Evolutionary conservation across 1,140 invertebrate species (phyloP), one percentile per base, ranked within the genome.

Genomic region (Aphelinus certus): DNA sequence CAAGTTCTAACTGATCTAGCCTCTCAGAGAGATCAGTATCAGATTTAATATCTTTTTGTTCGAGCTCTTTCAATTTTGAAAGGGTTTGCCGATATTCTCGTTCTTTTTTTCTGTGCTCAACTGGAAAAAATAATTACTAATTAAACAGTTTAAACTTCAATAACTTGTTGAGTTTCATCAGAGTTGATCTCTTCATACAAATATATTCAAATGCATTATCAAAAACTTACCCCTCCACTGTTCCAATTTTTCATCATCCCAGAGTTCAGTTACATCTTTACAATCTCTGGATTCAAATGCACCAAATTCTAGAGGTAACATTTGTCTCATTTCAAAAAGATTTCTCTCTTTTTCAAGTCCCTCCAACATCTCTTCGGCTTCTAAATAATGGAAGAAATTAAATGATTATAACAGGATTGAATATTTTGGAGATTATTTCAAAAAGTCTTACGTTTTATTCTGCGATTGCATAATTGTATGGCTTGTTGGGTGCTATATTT

Each of bases 401-500:
- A 71, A 58, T 55, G 45, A 73, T 66, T 79, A 49, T 9, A 53
- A 66, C 65, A 69, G 45, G 53, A 46, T 60, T 53, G 49, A 60
- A 73, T 64, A 57, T 67, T 64, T 67, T n/a, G 4, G n/a, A 68
- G 26, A 26, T 26, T 26, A 26, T 26, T 26, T 26, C n/a, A 64
- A 71, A 70, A 49, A 65, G 65, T 66, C 83, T 82, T 88, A 92
- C 92, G 83, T 84, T 88, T 81, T 48, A 93, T 88, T 84, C 92
- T 88, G 49, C 92, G 87, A 57, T 90, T 83, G 67, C 91, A 90
- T 64, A 94, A 90, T 42, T 68, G 81, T n/a, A 82, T 81, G 1
- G 93, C 92, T 80, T 93, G 89, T 76, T 90, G 88, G 4, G 91
- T 89, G 57, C 91, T 92, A 63, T 91, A 88, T 77, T 94, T 93